Conservation (phyloP, 1,140 invertebrate genomes). For the Drosophila sulfurigaster region DNA sequence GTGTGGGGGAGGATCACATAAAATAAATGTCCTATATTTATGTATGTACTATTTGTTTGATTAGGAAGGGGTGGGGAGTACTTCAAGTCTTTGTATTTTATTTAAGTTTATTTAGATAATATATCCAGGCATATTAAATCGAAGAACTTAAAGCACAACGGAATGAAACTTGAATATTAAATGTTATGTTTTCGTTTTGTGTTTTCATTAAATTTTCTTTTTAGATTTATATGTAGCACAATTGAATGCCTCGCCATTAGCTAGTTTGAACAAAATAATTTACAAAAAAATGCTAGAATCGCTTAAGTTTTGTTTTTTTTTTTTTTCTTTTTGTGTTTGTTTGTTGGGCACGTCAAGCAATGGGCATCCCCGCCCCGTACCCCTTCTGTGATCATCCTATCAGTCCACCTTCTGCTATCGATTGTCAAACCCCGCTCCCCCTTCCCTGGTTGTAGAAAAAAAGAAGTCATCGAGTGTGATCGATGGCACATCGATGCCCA, state of each 20-base stretch:
- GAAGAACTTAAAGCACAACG: constrained; percentile 60
- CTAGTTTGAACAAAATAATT: constrained; percentile 66
- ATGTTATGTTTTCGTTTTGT: constrained; percentile 41
- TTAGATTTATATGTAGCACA: constrained; percentile 61
- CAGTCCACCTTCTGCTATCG: neutral
- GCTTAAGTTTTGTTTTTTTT: neutral
- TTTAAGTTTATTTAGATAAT: constrained; percentile 46
- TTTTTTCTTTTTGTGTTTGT: neutral
- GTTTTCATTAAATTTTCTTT: constrained; percentile 42
- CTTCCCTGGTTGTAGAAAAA: neutral
- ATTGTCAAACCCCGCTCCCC: neutral
- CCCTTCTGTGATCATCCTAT: neutral
- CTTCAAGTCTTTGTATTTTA: constrained; percentile 63
- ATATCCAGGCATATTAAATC: constrained; percentile 45
- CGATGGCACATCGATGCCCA: neutral
- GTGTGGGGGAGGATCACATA: constrained; percentile 1
- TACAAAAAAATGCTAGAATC: constrained; percentile 11
- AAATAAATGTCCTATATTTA: constrained; percentile 27
- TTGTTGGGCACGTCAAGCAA: neutral
- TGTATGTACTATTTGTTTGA: constrained; percentile 5
- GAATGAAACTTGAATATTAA: constrained; percentile 63
- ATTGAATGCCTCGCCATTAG: constrained; percentile 69
- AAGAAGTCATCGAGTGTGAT: neutral
- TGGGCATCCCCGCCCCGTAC: constrained; percentile 5
- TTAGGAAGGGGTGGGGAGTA: constrained; percentile 39